Percentiles rank a stretch among this genome's conserved stretches.
These are phyloP conservation scores for Antechinus flavipes DNA, from an alignment of 2,113 vertebrate genomes.

Conservation along the genomic window DNA sequence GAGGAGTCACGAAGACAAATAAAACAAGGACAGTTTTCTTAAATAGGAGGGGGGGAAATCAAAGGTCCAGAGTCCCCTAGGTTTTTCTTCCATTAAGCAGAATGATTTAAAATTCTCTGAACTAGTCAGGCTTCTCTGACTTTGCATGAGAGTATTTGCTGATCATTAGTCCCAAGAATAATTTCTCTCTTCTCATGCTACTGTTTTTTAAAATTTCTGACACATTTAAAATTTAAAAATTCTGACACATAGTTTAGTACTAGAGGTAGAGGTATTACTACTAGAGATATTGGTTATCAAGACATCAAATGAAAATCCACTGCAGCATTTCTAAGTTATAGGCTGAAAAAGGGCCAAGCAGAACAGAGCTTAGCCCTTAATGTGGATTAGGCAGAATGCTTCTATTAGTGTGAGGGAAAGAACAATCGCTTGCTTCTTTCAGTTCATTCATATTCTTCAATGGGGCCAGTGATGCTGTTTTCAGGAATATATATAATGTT, in stretches of 20 bases:
- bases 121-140: constrained; percentile 7
- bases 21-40: constrained; percentile 29
- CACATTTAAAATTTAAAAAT: not conserved
- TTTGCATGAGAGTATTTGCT: constrained; percentile 21
- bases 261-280: not conserved
- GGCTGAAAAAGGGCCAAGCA: not conserved
- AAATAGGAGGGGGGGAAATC: not conserved
- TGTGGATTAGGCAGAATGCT: constrained; percentile 56
- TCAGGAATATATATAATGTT: not conserved
- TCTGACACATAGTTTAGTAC: not conserved
- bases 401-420: constrained; percentile 65
- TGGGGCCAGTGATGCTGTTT: not conserved
- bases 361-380: constrained; percentile 10
- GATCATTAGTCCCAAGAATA: constrained; percentile 13
- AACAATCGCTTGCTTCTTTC: constrained; percentile 64
- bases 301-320: not conserved
- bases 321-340: not conserved
- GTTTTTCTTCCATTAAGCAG: not conserved
- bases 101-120: not conserved
- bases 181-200: constrained; percentile 20
- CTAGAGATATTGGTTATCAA: not conserved
- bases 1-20: constrained; percentile 19
- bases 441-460: constrained; percentile 31
- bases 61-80: not conserved
- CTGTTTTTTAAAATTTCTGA: too few relatives aligned